Evolutionary conservation across 2,113 vertebrate genomes (phyloP), one percentile per base, ranked within the genome.

Genomic region (Coracopsis vasa): DNA sequence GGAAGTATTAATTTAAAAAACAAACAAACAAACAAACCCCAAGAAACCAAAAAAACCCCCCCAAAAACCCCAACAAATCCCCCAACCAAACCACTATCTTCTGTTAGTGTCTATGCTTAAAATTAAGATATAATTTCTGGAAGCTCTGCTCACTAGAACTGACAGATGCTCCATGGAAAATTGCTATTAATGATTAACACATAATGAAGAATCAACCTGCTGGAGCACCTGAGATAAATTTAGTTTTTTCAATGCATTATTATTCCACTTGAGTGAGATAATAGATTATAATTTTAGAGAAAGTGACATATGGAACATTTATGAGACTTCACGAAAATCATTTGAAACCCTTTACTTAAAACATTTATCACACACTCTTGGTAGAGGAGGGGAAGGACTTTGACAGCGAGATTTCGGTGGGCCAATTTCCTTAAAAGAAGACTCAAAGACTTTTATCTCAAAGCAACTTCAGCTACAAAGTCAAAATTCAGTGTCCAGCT

Each of bases 191-290:
- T 74, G 48, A 96, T 97, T 97, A 97, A 96, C 81, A 94, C 95
- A 94, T 96, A 97, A 97, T 96, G 85, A 97, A 95, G 86, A 88
- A 94, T 90, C 82, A 96, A 97, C 89, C 91, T 95, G 88, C 84
- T 97, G 86, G 75, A 86, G 56, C 86, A 96, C 87, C 78, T 97
- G 97, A 94, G 92, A 97, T 95, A 97, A 96, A 96, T 91, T 95
- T 94, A 89, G 67, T 70, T 92, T 93, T 95, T 62, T 85, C 78
- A 75, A 88, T 77, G 56, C 53, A 91, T 92, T 97, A 96, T 79
- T 95, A 97, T 97, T 96, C 61, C 80, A 93, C 89, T 95, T 94
- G 71, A 97, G 58, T 80, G 80, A 97, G 94, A 90, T 94, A 97
- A 97, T 89, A 96, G 92, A 95, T 94, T 90, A 96, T 70, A 86